A percentile compares a stretch with the other conserved stretches of the same genome.
Conservation (phyloP, 2,113 vertebrate genomes). For the Onychorhynchus coronatus region DNA sequence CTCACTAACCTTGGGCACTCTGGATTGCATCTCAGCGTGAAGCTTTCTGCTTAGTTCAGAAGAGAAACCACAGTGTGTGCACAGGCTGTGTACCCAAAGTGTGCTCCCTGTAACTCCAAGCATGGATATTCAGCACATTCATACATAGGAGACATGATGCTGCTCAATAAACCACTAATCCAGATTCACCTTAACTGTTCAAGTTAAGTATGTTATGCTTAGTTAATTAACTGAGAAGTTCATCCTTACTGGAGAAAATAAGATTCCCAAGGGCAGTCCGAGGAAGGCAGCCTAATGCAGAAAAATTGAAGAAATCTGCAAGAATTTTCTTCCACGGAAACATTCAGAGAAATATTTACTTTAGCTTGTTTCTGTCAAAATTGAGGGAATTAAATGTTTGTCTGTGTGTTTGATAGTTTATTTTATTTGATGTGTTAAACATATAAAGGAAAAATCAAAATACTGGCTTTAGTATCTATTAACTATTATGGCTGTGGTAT, state of each 20-base stretch:
- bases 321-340: not conserved
- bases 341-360: not conserved
- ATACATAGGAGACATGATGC: not conserved
- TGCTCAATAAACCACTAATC: not conserved
- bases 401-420: not conserved
- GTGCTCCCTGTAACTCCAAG: not conserved
- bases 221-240: not conserved
- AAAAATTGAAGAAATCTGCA: not conserved
- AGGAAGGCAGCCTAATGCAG: not conserved
- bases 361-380: not conserved
- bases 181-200: not conserved
- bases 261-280: not conserved
- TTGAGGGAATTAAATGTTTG: not conserved
- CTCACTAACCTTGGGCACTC: not conserved
- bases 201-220: not conserved
- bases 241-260: not conserved
- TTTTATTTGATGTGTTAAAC: not conserved
- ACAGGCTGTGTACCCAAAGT: not conserved
- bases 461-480: not conserved
- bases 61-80: not conserved
- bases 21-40: not conserved
- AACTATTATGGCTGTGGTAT: not conserved
- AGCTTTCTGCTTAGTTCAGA: not conserved
- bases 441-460: not conserved
- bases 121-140: accelerated